These are phyloP conservation scores for Ageneiosus marmoratus DNA, from an alignment of 2,113 vertebrate species.

Conservation along the genomic window DNA sequence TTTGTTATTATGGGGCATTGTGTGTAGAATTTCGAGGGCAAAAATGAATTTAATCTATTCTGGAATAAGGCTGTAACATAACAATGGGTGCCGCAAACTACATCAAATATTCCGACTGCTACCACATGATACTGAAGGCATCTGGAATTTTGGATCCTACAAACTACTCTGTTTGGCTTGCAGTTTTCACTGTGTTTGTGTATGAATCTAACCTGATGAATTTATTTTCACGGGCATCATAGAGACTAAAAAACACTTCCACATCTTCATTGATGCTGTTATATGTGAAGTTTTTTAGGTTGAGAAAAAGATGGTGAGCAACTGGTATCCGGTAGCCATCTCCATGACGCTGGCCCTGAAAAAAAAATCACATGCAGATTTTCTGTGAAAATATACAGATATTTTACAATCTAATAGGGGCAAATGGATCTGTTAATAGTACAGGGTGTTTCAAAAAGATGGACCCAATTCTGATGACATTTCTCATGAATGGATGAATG, in stretches of 20 bases:
- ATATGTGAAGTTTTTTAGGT: constrained; percentile 96
- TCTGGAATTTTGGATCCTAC: neutral
- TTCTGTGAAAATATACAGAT: neutral
- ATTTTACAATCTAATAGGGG: neutral
- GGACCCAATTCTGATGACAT: too few relatives aligned
- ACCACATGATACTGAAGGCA: neutral
- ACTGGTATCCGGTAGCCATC: constrained; percentile 87
- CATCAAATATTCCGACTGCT: neutral
- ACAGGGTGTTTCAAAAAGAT: too few relatives aligned
- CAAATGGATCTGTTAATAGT: neutral
- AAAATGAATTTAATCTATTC: too few relatives aligned
- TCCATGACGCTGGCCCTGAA: constrained; percentile 82
- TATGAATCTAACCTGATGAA: constrained; percentile 87
- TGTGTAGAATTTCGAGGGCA: too few relatives aligned
- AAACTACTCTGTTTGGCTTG: neutral
- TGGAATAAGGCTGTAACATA: too few relatives aligned
- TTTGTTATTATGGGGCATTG: too few relatives aligned
- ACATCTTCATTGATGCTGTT: constrained; percentile 96
- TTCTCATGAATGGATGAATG: too few relatives aligned
- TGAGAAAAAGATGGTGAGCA: constrained; percentile 94
- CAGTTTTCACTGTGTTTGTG: neutral
- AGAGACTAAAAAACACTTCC: constrained; percentile 92
- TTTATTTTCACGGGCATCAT: constrained; percentile 91
- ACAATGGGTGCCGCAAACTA: too few relatives aligned
- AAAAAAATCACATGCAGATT: neutral